phyloP scores from a whole-genome alignment of 2,113 vertebrate genomes.

The Chunga burmeisteri region DNA sequence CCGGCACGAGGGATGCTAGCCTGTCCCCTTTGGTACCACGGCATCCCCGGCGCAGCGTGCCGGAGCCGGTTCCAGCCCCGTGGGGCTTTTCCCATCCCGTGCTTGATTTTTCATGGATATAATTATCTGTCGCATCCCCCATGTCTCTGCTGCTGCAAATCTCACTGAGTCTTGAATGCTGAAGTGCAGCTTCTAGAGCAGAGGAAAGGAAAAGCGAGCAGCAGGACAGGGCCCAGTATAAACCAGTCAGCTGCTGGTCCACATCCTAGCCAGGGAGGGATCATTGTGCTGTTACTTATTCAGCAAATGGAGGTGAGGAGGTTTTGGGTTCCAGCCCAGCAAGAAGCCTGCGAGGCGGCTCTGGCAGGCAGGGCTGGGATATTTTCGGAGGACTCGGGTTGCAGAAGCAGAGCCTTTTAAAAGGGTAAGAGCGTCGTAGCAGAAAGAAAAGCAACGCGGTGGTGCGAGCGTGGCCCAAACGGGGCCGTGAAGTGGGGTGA shows the following conservation, averaged over 20 bases:
- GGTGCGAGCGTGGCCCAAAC: background rate
- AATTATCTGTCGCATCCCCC: background rate
- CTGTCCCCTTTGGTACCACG: background rate
- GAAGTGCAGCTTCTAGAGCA: background rate
- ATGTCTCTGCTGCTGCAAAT: background rate
- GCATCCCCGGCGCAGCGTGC: background rate
- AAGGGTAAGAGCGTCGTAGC: background rate
- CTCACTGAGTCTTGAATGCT: background rate
- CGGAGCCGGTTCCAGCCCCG: fast-evolving
- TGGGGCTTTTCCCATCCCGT: background rate
- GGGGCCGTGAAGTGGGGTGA: background rate
- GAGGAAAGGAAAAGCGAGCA: background rate
- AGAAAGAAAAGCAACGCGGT: background rate
- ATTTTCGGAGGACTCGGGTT: background rate
- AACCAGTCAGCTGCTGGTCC: background rate
- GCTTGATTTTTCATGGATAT: background rate
- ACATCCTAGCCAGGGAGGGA: background rate
- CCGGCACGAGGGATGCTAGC: fast-evolving
- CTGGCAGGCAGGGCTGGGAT: background rate
- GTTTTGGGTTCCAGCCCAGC: background rate
- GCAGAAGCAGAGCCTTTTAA: background rate
- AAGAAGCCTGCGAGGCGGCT: background rate
- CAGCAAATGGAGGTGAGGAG: background rate
- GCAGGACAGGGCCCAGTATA: background rate
- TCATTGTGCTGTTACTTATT: background rate